phyloP scores from a whole-genome alignment of 2,888 invertebrate genomes.

The Pyralis farinalis region DNA sequence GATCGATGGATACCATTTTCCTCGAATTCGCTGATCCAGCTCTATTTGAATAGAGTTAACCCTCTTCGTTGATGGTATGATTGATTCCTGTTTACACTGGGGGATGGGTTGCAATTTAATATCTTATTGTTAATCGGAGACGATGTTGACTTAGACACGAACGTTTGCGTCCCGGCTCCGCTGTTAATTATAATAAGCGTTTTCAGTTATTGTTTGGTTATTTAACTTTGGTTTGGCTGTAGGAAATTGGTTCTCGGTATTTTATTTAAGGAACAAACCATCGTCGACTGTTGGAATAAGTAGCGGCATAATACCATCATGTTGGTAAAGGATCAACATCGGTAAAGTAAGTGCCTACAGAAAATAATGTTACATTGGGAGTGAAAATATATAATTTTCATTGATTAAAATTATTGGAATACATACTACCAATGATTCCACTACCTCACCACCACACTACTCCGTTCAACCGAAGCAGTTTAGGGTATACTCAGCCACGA shows the following conservation, averaged over 20 bases:
- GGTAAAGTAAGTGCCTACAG: no score
- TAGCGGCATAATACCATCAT: no score
- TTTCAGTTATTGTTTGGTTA: slow-evolving; percentile 42
- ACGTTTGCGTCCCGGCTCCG: slow-evolving; percentile 38
- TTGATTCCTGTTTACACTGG: slow-evolving; percentile 76
- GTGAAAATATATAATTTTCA: no score
- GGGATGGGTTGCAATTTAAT: slow-evolving; percentile 62
- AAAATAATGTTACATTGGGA: no score
- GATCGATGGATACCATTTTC: not conserved
- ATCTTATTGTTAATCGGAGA: slow-evolving; percentile 75
- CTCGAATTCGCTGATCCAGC: not conserved
- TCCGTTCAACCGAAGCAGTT: no score
- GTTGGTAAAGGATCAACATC: no score
- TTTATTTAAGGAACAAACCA: no score
- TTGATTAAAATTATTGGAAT: no score
- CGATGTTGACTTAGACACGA: slow-evolving; percentile 44
- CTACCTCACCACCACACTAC: no score
- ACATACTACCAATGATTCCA: no score
- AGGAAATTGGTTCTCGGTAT: slow-evolving; percentile 8
- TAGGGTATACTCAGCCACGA: no score
- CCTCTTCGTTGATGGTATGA: slow-evolving; percentile 64
- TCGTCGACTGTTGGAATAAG: no score
- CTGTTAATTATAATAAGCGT: slow-evolving; percentile 63
- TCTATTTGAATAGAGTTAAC: slow-evolving; percentile 72
- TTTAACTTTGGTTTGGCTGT: slow-evolving; percentile 15